Evolutionary conservation across 2,113 vertebrate genomes (phyloP), one percentile per base, ranked within the genome.

Genomic region (Parotia lawesii): DNA sequence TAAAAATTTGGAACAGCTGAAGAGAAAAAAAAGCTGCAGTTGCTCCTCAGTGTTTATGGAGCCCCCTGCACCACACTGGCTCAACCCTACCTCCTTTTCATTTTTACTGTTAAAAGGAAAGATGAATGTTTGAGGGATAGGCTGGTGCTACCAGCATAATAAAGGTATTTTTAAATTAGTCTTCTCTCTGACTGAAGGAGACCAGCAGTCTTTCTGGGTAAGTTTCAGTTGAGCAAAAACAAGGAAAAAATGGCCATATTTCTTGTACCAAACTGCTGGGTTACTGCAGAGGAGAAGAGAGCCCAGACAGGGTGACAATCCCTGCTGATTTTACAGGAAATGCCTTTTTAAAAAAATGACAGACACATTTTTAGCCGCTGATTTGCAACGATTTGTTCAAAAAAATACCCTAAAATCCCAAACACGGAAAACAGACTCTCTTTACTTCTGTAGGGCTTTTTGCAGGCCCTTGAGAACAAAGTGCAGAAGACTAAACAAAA

Each of bases 281-380:
- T 48, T 87, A 60, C 19, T 72, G 35, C 57, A 79, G 72, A 56
- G 62, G 50, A 82, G 47, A 70, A 74, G 42, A 53, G 24, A 67
- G 51, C 45, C 48, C 58, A 50, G 38, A 21, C 45, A 79, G 42
- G 25, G 38, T 40, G 42, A 92, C 51, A 77, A 70, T 84, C 72
- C 61, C 50, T 25, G 24, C 15, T 53, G 53, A 77, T 86, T 88
- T 80, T 77, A 94, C 69, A 90, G 67, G 85, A 96, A 89, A 80
- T 62, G 12, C 7, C 31, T 71, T 71, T 65, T 57, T 64, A 23
- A 69, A 89, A n/a, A 92, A 89, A 78, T 12, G 20, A 48, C 33
- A 79, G 33, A 12, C 40, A 73, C 33, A 35, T 35, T 89, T 94
- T 91, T 85, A 94, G 71, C 44, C 48, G 16, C 56, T 45, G 64